Evolutionary conservation across 2,888 invertebrate genomes (phyloP).

Genomic region (Drosophila niveifrons): DNA sequence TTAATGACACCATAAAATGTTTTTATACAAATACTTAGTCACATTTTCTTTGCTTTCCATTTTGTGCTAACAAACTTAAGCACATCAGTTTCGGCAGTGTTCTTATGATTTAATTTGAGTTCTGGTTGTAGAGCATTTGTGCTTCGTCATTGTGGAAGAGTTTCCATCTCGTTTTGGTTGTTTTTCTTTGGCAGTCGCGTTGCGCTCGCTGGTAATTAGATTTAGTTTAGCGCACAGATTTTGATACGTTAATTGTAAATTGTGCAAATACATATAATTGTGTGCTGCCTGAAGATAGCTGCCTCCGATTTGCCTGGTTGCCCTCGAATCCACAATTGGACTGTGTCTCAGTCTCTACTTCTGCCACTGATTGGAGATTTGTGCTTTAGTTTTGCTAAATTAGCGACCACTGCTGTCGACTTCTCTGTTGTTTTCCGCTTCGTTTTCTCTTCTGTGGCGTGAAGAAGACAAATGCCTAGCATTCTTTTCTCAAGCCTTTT

Average conservation of each 20-base stretch:
- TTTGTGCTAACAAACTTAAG: not conserved
- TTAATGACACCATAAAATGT: no score
- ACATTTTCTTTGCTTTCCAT: not conserved
- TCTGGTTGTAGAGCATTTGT: conserved; percentile 36
- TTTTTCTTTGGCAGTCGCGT: conserved; percentile 21
- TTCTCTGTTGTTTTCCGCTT: conserved; percentile 10
- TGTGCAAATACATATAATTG: conserved; percentile 78
- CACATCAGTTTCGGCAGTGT: not conserved
- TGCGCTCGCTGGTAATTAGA: conserved; percentile 67
- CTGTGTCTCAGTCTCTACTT: not conserved
- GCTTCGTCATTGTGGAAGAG: conserved; percentile 26
- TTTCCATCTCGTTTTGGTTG: conserved; percentile 16
- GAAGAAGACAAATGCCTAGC: conserved; percentile 75
- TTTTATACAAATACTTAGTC: not conserved
- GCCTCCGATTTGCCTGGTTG: conserved; percentile 67
- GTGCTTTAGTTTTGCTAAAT: conserved; percentile 75
- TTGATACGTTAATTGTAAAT: conserved; percentile 79
- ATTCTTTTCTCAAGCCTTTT: conserved; percentile 80
- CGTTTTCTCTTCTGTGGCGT: conserved; percentile 54
- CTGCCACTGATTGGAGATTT: conserved; percentile 27
- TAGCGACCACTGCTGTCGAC: conserved; percentile 48
- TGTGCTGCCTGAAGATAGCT: conserved; percentile 47
- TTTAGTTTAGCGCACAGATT: conserved; percentile 76
- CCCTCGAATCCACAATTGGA: conserved; percentile 23
- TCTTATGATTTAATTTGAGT: conserved; percentile 1